These are phyloP conservation scores for Sympetrum striolatum DNA, from an alignment of 2,888 invertebrate genomes.

Conservation along the genomic window DNA sequence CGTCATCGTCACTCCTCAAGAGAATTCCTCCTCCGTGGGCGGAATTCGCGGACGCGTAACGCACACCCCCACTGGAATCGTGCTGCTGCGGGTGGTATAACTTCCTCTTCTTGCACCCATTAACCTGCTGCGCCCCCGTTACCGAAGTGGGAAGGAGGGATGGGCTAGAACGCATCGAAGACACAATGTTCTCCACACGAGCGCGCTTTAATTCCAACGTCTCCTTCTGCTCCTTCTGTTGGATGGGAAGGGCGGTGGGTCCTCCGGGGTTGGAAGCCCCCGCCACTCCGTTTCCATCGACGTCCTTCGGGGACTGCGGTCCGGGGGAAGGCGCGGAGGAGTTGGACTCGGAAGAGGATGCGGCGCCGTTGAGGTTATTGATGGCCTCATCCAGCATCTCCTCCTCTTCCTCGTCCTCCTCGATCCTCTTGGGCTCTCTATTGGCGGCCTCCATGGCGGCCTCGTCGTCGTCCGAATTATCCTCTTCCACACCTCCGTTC, in stretches of 20 bases:
- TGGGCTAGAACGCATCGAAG: constrained; percentile 89
- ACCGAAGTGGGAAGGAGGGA: constrained; percentile 65
- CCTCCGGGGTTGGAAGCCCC: constrained; percentile 35
- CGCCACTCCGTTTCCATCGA: constrained; percentile 35
- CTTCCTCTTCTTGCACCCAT: constrained; percentile 95
- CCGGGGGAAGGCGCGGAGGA: constrained; percentile 49
- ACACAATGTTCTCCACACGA: constrained; percentile 93
- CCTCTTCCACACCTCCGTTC: constrained; percentile 60
- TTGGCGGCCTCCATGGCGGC: constrained; percentile 56
- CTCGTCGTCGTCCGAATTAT: constrained; percentile 60
- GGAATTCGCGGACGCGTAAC: constrained; percentile 63
- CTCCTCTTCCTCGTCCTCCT: constrained; percentile 23
- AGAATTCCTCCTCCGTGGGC: constrained; percentile 3
- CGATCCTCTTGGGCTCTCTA: neutral
- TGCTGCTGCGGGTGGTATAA: constrained; percentile 95
- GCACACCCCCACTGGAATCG: constrained; percentile 70
- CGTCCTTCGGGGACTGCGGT: constrained; percentile 49
- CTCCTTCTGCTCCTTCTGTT: constrained; percentile 50
- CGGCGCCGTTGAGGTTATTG: constrained; percentile 55
- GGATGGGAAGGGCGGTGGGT: constrained; percentile 33
- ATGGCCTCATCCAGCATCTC: constrained; percentile 45
- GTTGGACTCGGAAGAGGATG: constrained; percentile 53
- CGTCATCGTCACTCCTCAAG: constrained; percentile 47
- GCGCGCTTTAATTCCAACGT: constrained; percentile 82
- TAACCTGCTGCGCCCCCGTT: constrained; percentile 66